Evolutionary conservation across 92 coral and sea anemone species (phyloP).

Genomic region (Epizoanthus ramosus): DNA sequence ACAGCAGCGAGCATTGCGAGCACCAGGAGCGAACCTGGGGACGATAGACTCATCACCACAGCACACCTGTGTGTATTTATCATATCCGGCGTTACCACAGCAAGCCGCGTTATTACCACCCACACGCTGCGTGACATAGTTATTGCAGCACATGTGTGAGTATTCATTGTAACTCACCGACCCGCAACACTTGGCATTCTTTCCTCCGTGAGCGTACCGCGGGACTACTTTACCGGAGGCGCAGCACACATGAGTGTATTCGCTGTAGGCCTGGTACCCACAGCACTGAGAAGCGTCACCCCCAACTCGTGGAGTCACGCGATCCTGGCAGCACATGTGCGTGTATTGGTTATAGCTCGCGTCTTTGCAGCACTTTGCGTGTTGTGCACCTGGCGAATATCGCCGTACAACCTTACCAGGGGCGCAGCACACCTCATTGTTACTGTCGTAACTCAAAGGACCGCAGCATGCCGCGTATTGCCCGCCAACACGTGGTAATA

Average conservation of each 20-base stretch:
- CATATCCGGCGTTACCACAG: conserved; percentile 43
- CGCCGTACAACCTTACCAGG: conserved; percentile 33
- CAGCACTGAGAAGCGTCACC: conserved; percentile 39
- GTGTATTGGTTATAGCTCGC: conserved; percentile 29
- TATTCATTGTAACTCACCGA: conserved; percentile 11
- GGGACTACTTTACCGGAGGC: conserved; percentile 11
- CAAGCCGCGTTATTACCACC: conserved; percentile 33
- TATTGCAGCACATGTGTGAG: conserved; percentile 53
- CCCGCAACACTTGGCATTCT: conserved; percentile 47
- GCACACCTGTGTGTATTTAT: conserved; percentile 43
- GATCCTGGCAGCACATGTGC: conserved; percentile 41
- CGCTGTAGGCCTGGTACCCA: conserved; percentile 29
- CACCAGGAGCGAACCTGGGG: conserved; percentile 34
- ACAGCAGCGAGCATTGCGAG: conserved; percentile 36
- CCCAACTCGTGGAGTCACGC: conserved; percentile 23
- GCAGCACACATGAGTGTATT: conserved; percentile 54
- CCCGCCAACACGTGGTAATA: conserved; percentile 27
- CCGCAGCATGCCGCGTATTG: conserved; percentile 47
- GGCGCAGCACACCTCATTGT: conserved; percentile 41
- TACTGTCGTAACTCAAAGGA: conserved; percentile 5
- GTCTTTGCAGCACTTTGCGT: conserved; percentile 48
- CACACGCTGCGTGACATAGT: conserved; percentile 29
- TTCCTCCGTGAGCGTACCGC: conserved; percentile 30
- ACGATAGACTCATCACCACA: conserved; percentile 36
- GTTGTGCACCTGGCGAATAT: conserved; percentile 42